Percentiles rank a stretch among this genome's conserved stretches.
Conservation (phyloP, 2,888 invertebrate genomes). For the Lasioglossum marginatum region DNA sequence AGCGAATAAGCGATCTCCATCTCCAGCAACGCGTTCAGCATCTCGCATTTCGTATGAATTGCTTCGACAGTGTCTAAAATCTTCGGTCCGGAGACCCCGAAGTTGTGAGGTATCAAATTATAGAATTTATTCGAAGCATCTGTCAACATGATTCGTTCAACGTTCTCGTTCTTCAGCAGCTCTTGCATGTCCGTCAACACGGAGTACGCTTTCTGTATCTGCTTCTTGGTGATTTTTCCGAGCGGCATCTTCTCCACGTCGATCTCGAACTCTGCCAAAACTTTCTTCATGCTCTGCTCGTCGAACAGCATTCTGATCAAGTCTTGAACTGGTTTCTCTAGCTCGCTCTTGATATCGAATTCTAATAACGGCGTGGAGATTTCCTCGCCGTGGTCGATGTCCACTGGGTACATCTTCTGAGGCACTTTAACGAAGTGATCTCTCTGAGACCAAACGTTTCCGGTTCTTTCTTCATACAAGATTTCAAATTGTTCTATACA, state of each 20-base stretch:
- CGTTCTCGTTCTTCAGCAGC: slow-evolving; percentile 85
- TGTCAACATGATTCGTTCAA: slow-evolving; percentile 86
- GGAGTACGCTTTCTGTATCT: slow-evolving; percentile 93
- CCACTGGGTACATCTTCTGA: slow-evolving; percentile 92
- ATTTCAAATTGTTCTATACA: slow-evolving; percentile 88
- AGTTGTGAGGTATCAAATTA: slow-evolving; percentile 97
- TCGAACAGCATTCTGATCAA: slow-evolving; percentile 96
- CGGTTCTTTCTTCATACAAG: slow-evolving; percentile 91
- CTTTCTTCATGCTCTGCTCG: slow-evolving; percentile 95
- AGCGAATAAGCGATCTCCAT: slow-evolving; percentile 98
- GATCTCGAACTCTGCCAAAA: slow-evolving; percentile 97
- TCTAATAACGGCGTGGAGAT: slow-evolving; percentile 83
- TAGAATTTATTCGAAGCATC: slow-evolving; percentile 97
- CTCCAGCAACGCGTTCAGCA: slow-evolving; percentile 97
- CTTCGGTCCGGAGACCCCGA: slow-evolving; percentile 93
- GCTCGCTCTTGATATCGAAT: slow-evolving; percentile 88
- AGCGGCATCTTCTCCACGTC: slow-evolving; percentile 99
- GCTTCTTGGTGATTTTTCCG: slow-evolving; percentile 96
- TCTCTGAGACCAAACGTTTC: slow-evolving; percentile 91
- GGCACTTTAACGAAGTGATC: slow-evolving; percentile 90
- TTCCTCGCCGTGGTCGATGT: slow-evolving; percentile 93
- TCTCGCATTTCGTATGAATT: slow-evolving; percentile 90
- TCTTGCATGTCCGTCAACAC: slow-evolving; percentile 91
- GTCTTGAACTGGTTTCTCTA: slow-evolving; percentile 92
- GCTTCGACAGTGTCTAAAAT: slow-evolving; percentile 91